Evolutionary conservation across 2,888 invertebrate genomes (phyloP).

Genomic region (Heteromyza rotundicornis): DNA sequence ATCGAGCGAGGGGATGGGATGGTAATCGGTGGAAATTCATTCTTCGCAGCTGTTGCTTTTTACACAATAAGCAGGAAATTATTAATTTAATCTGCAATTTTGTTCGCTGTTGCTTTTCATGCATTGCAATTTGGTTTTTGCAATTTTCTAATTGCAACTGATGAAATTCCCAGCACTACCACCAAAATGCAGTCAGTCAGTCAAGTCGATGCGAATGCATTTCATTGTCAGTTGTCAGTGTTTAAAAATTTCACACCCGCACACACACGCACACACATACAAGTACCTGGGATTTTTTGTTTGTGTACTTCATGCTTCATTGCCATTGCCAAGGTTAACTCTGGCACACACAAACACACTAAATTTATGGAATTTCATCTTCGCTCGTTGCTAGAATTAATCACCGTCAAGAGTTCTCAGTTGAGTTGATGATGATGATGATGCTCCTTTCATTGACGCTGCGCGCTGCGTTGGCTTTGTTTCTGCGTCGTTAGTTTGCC

Average conservation of each 20-base stretch:
- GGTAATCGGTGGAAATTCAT: background rate
- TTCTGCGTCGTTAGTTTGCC: background rate
- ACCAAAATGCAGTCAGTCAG: too few relatives aligned
- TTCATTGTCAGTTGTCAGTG: too few relatives aligned
- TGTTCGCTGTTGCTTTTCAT: too few relatives aligned
- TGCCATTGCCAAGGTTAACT: background rate
- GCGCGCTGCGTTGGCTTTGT: background rate
- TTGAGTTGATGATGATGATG: background rate
- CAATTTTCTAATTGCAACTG: background rate
- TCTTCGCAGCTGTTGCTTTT: background rate
- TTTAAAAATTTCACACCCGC: too few relatives aligned
- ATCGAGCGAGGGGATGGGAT: background rate
- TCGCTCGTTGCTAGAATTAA: background rate
- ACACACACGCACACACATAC: background rate
- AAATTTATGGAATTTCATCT: background rate
- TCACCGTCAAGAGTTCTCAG: background rate
- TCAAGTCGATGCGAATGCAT: too few relatives aligned
- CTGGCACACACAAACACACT: background rate
- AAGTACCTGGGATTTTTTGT: background rate
- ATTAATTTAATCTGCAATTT: background rate
- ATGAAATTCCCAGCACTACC: too few relatives aligned
- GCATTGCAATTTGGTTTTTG: background rate
- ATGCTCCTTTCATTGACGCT: background rate
- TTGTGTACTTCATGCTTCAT: background rate
- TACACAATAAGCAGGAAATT: constrained; percentile 3